phyloP scores from a whole-genome alignment of 2,888 invertebrate genomes.

The Xanthorhoe designata region DNA sequence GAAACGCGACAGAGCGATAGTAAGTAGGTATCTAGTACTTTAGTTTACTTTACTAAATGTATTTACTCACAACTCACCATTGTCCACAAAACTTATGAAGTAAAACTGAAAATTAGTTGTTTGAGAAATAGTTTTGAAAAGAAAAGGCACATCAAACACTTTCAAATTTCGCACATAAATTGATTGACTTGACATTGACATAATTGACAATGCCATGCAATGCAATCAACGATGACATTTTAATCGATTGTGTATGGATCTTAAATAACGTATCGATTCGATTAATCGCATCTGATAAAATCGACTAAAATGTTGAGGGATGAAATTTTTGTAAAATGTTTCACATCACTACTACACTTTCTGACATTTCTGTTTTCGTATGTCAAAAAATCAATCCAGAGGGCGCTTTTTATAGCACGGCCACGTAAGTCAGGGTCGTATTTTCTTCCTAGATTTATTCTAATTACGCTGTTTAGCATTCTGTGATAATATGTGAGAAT shows the following conservation, averaged over 20 bases:
- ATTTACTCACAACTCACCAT: too few species aligned
- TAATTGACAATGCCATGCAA: too few species aligned
- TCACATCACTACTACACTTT: not conserved
- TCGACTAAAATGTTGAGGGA: not conserved
- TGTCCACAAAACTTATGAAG: too few species aligned
- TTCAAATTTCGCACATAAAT: too few species aligned
- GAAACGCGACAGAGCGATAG: too few species aligned
- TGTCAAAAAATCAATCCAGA: constrained; percentile 78
- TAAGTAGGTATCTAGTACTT: too few species aligned
- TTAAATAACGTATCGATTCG: not conserved
- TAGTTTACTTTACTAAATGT: too few species aligned
- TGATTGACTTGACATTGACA: not conserved
- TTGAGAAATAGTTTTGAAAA: too few species aligned
- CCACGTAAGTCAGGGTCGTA: constrained; percentile 85
- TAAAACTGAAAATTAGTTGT: too few species aligned
- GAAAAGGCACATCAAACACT: too few species aligned
- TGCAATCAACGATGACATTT: too few species aligned
- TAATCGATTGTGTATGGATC: not conserved
- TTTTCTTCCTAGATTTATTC: constrained; percentile 73
- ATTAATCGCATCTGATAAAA: not conserved
- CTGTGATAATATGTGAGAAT: constrained; percentile 75
- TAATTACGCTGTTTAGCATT: constrained; percentile 69
- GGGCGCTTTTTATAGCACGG: constrained; percentile 81
- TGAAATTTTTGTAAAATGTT: not conserved
- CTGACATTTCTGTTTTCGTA: constrained; percentile 18